Evolutionary conservation across 2,888 invertebrate genomes (phyloP), one percentile per base, ranked within the genome.

Genomic region (Spodoptera exigua): DNA sequence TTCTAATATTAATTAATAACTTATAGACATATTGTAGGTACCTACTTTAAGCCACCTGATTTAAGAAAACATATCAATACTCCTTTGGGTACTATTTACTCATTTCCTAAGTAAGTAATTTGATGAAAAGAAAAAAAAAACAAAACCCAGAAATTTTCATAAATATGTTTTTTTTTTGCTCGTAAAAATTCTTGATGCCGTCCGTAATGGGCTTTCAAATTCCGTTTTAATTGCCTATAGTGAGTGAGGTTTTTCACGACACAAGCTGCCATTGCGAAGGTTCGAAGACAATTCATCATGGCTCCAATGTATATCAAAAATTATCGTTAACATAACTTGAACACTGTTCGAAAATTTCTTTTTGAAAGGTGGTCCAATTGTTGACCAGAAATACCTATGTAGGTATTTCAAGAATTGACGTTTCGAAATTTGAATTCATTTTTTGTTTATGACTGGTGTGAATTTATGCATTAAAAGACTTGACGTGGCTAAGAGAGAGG

Each of bases 231-330:
- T 71, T 71, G 40, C 40, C 3, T 14, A 37, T 10, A 1, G 41
- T 16, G 12, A 1, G 41, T 16, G 12, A 46, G 27, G 53, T 54
- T 68, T 39, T 68, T 54, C 37, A 12, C n/a, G 32, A 46, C 41
- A 32, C 35, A 54, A 59, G 53, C 18, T 39, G 36, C 13, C 36
- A 27, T 27, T 4, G 4, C 7, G 27, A 27, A 5, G 27, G 9
- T 36, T 12, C 36, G 11, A n/a, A 11, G n/a, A 54, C n/a, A 58
- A 53, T 45, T 17, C 39, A 53, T 36, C 5, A 54, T 39, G 34
- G 27, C 13, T 9, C 34, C 43, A 65, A 58, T 65, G 66, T n/a
- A n/a, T n/a, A 71, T 68, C 53, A 58, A 67, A 57, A 67, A 71
- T 67, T 57, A 68, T 61, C 54, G 53, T 72, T 51, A 54, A 52